These are phyloP conservation scores for Chiridota heheva DNA, from an alignment of 35 echinoderm and acorn worm species.

Conservation along the genomic window DNA sequence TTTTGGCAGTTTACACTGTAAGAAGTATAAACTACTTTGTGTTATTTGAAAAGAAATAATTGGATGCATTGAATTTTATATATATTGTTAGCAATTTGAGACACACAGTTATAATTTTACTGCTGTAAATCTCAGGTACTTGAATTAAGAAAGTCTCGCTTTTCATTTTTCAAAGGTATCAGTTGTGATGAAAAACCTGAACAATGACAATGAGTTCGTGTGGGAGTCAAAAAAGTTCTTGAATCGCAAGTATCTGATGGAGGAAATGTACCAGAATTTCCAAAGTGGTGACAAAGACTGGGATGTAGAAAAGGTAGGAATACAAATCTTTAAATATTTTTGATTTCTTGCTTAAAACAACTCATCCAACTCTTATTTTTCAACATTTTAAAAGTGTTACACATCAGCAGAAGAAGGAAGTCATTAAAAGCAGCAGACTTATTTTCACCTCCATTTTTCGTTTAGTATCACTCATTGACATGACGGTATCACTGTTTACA, in stretches of 20 bases:
- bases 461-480: neutral
- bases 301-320: slow-evolving; percentile 76
- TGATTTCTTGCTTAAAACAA: neutral
- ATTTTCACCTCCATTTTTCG: neutral
- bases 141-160: too few species aligned
- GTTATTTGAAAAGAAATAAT: too few species aligned
- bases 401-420: too few species aligned
- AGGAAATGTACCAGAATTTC: slow-evolving; percentile 99
- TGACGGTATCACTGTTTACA: neutral
- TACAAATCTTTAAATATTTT: neutral
- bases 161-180: slow-evolving; percentile 64
- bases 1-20: too few species aligned
- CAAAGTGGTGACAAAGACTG: slow-evolving; percentile 86
- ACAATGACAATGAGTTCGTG: slow-evolving; percentile 92
- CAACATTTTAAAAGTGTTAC: neutral
- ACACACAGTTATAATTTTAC: too few species aligned
- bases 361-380: neutral
- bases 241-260: slow-evolving; percentile 96
- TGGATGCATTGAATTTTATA: too few species aligned
- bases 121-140: too few species aligned
- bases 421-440: too few species aligned
- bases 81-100: too few species aligned
- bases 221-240: slow-evolving; percentile 95
- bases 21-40: too few species aligned
- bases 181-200: slow-evolving; percentile 79